Evolutionary conservation across 2,888 invertebrate species (phyloP), one percentile per base, ranked within the genome.

Genomic region (Allophyes oxyacanthae): DNA sequence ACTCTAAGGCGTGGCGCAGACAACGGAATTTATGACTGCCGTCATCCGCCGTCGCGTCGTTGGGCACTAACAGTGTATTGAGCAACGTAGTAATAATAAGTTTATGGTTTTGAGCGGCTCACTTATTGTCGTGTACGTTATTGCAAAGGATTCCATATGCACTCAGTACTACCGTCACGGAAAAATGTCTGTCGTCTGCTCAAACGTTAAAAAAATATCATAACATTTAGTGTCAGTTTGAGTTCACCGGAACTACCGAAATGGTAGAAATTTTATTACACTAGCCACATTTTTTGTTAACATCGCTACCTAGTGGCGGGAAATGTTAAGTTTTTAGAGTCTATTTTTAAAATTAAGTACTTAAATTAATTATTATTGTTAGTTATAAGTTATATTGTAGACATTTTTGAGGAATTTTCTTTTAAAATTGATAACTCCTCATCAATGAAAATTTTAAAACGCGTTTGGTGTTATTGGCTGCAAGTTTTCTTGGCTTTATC

Each of bases 361-460:
- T n/a, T n/a, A 28, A 1, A 40, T 37, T 20, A 20, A 20, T 20
- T 20, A 20, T 20, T 20, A 25, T 37, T 8, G 1, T n/a, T 33
- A 10, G 0, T 20, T 40, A 11, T 61, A 53, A 32, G 13, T 20
- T 32, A 15, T 25, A 8, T 26, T 7, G 0, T 28, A 1, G 28
- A 41, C 14, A 46, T 59, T 59, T 37, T 45, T 56, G 60, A 62
- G 58, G 60, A 72, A 73, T 72, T 73, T 66, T 70, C 59, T 41
- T 53, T 13, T 0, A 6, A 0, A 1, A 13, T 50, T 73, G 71
- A 56, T 66, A 70, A 63, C 66, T 74, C 58, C 52, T 66, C 63
- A 60, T 3, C n/a, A 15, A 48, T 65, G 15, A 36, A 14, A 28
- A 25, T 37, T 34, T 52, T 42, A 10, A 46, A 37, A 41, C 15